A percentile compares a stretch with the other conserved stretches of the same genome.
Evolutionary conservation across 2,888 invertebrate genomes (phyloP).

Genomic region (Cenopis cana): DNA sequence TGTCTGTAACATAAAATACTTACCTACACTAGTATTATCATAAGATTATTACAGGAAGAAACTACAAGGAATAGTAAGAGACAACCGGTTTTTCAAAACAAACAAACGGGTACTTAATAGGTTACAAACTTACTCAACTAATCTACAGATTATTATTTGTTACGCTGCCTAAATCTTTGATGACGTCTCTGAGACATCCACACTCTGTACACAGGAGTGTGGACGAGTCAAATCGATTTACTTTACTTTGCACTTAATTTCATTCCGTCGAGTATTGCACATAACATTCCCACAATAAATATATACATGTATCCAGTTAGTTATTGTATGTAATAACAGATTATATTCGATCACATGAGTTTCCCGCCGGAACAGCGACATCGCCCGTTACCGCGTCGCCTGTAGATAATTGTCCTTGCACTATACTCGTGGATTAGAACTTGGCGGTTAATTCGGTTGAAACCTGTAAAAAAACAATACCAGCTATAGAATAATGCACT

Average conservation of each 20-base stretch:
- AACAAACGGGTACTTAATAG: constrained; percentile 57
- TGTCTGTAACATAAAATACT: constrained; percentile 50
- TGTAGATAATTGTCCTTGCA: constrained; percentile 54
- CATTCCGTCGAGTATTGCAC: constrained; percentile 70
- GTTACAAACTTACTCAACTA: constrained; percentile 55
- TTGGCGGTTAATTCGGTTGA: constrained; percentile 68
- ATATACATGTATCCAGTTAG: constrained; percentile 62
- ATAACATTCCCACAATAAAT: constrained; percentile 65
- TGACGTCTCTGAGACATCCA: constrained; percentile 57
- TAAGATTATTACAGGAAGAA: constrained; percentile 70
- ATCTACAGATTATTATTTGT: constrained; percentile 55
- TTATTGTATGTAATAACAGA: constrained; percentile 54
- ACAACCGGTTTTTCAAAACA: constrained; percentile 56
- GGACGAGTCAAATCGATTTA: constrained; percentile 55
- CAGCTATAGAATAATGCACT: no score
- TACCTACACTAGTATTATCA: constrained; percentile 63
- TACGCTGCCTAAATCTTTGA: constrained; percentile 59
- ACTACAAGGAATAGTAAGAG: constrained; percentile 67
- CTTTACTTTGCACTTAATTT: constrained; percentile 59
- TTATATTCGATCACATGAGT: constrained; percentile 40
- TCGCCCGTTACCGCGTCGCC: constrained; percentile 34
- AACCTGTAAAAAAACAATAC: constrained; percentile 55
- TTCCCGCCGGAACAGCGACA: constrained; percentile 44
- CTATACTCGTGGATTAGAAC: constrained; percentile 60
- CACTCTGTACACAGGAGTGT: constrained; percentile 57